These are phyloP conservation scores for Colius striatus DNA, from an alignment of 2,113 vertebrate species.

Conservation along the genomic window DNA sequence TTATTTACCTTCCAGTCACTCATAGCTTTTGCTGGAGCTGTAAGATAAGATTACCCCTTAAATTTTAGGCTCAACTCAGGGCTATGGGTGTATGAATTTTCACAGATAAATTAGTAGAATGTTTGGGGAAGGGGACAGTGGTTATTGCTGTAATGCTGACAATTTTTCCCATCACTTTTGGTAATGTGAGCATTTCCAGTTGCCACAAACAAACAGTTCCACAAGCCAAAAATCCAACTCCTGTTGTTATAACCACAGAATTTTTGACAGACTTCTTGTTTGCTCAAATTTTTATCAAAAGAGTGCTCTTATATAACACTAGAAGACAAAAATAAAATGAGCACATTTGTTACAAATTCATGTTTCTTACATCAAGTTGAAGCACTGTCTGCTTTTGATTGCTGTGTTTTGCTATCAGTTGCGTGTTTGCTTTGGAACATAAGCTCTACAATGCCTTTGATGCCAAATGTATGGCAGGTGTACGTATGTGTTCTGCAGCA, in stretches of 20 bases:
- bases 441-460: constrained; percentile 36
- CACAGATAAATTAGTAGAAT: not conserved
- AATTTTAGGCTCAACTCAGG: not conserved
- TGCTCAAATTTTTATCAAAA: constrained; percentile 39
- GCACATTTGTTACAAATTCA: not conserved
- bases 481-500: not conserved
- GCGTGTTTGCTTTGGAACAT: constrained; percentile 44
- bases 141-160: not conserved
- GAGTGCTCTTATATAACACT: not conserved
- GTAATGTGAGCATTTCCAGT: not conserved
- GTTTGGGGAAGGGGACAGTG: not conserved
- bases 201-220: not conserved
- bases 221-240: not conserved
- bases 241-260: constrained; percentile 8
- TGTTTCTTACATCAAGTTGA: constrained; percentile 56
- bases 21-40: not conserved
- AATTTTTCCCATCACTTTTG: not conserved
- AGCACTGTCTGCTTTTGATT: constrained; percentile 51
- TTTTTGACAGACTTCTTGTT: constrained; percentile 15
- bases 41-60: not conserved
- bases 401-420: constrained; percentile 64
- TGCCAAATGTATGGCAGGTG: constrained; percentile 59
- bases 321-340: constrained; percentile 49
- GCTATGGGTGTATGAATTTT: not conserved
- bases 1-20: not conserved